These are phyloP conservation scores for Pseudomugil tenellus DNA, from an alignment of 2,797 vertebrate species.

Conservation along the genomic window DNA sequence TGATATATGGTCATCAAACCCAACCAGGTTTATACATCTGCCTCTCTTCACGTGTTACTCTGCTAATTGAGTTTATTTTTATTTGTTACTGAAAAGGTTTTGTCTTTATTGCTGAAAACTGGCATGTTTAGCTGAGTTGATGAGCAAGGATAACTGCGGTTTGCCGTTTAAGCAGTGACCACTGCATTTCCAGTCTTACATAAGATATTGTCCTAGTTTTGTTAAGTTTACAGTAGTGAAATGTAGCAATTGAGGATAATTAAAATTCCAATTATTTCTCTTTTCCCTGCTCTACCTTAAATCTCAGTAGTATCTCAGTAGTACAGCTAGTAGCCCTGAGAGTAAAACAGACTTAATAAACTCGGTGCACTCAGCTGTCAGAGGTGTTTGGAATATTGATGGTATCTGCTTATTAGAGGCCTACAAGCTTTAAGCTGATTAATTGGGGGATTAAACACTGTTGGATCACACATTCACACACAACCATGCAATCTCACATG, in stretches of 20 bases:
- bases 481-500: neutral
- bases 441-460: slow-evolving; percentile 16
- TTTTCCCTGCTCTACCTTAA: neutral
- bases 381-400: slow-evolving; percentile 24
- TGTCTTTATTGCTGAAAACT: slow-evolving; percentile 41
- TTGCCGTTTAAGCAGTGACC: slow-evolving; percentile 9
- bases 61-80: slow-evolving; percentile 20
- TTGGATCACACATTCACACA: slow-evolving; percentile 15
- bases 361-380: slow-evolving; percentile 19
- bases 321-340: slow-evolving; percentile 11
- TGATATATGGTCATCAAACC: neutral
- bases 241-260: slow-evolving; percentile 38
- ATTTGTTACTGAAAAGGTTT: slow-evolving; percentile 14
- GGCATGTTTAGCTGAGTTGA: slow-evolving; percentile 39
- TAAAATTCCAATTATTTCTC: slow-evolving; percentile 28
- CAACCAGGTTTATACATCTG: neutral
- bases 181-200: slow-evolving; percentile 16
- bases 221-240: slow-evolving; percentile 26
- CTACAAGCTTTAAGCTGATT: slow-evolving; percentile 33
- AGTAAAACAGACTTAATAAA: slow-evolving; percentile 45
- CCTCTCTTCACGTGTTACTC: slow-evolving; percentile 1
- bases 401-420: slow-evolving; percentile 43
- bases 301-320: slow-evolving; percentile 12
- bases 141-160: slow-evolving; percentile 33
- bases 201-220: slow-evolving; percentile 19